Evolutionary conservation across 2,888 invertebrate species (phyloP).

Genomic region (Trachelus stipa): DNA sequence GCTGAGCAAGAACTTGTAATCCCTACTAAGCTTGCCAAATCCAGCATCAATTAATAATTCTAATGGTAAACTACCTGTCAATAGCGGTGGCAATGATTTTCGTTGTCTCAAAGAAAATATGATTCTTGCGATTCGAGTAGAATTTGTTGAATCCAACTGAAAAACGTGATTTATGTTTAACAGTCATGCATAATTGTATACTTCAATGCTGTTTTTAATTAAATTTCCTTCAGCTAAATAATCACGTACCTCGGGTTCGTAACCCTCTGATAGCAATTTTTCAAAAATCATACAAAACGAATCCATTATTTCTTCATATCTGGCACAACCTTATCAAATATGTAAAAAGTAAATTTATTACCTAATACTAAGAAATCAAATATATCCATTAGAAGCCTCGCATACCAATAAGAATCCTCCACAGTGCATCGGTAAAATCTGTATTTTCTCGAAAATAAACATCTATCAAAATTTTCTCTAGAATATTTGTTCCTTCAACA

Average conservation of each 20-base stretch:
- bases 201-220: not conserved
- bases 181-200: not conserved
- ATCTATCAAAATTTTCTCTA: constrained; percentile 24
- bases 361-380: not conserved
- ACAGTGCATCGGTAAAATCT: constrained; percentile 51
- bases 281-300: constrained; percentile 42
- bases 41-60: constrained; percentile 55
- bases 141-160: constrained; percentile 37
- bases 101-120: constrained; percentile 31
- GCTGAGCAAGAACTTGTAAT: constrained; percentile 50
- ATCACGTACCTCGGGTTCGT: constrained; percentile 41
- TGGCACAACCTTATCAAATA: constrained; percentile 29
- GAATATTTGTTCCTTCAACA: not conserved
- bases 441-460: constrained; percentile 39
- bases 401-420: constrained; percentile 38
- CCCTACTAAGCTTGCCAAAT: constrained; percentile 52
- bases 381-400: not conserved
- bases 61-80: constrained; percentile 48
- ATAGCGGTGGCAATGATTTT: constrained; percentile 35
- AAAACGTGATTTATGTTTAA: not conserved
- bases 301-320: constrained; percentile 40
- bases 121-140: constrained; percentile 44
- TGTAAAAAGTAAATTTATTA: not conserved
- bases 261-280: constrained; percentile 34
- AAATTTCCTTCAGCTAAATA: not conserved